Evolutionary conservation across 2,113 vertebrate species (phyloP).

Genomic region (Sylvilagus bachmani): DNA sequence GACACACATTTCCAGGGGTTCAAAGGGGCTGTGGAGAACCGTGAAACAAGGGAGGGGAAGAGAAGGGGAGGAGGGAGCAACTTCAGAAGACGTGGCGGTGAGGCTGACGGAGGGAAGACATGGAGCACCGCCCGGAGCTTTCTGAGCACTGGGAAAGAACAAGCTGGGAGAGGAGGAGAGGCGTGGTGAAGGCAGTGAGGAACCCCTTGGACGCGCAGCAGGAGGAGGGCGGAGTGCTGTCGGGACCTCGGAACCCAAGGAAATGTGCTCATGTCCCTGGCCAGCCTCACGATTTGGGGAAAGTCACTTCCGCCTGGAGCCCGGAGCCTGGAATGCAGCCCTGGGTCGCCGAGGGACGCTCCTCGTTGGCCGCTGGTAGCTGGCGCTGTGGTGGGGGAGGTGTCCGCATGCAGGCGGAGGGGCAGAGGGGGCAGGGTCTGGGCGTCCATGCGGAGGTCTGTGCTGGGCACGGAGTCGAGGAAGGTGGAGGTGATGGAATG

Average conservation of each 20-base stretch:
- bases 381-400: not conserved
- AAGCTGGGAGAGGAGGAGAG: too few relatives aligned
- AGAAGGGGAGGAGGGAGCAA: not conserved
- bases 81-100: not conserved
- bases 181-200: too few relatives aligned
- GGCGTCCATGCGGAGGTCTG: rapidly evolving
- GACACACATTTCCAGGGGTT: not conserved
- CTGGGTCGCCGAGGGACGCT: not conserved
- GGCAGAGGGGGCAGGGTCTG: rapidly evolving
- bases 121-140: too few relatives aligned
- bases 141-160: too few relatives aligned
- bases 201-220: too few relatives aligned
- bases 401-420: not conserved
- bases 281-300: not conserved
- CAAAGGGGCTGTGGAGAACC: rapidly evolving
- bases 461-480: not conserved
- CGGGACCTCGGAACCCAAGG: not conserved
- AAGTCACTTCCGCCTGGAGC: not conserved
- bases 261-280: rapidly evolving
- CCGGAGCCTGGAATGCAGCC: not conserved
- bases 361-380: rapidly evolving
- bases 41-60: rapidly evolving
- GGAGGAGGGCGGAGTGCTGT: too few relatives aligned
- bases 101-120: too few relatives aligned
- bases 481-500: not conserved